A percentile compares a stretch with the other conserved stretches of the same genome.
phyloP scores from a whole-genome alignment of 2,113 vertebrate species.

The Heptranchias perlo region DNA sequence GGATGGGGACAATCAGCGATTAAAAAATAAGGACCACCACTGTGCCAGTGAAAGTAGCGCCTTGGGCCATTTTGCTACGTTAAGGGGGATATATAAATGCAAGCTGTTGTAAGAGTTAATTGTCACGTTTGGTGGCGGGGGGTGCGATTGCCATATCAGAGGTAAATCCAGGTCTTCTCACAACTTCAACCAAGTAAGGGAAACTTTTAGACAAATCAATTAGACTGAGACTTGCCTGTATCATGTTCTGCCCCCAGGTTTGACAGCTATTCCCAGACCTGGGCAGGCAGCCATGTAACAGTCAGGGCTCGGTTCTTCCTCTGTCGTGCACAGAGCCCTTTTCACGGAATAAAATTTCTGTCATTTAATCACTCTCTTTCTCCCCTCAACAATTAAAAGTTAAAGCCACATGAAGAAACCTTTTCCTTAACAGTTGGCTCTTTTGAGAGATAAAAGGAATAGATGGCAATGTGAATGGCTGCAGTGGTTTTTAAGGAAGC shows the following conservation, averaged over 20 bases:
- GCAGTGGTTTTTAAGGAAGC: not conserved
- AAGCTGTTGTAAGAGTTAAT: not conserved
- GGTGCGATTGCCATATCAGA: not conserved
- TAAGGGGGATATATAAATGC: not conserved
- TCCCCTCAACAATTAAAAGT: not conserved
- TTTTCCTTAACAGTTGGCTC: not conserved
- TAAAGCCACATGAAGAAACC: not conserved
- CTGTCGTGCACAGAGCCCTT: not conserved
- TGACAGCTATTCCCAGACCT: slow-evolving; percentile 31
- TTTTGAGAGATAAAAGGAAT: not conserved
- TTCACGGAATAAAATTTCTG: not conserved
- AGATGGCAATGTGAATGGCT: not conserved
- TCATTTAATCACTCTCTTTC: not conserved
- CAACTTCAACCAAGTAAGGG: slow-evolving; percentile 25
- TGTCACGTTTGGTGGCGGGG: not conserved
- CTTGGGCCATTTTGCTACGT: not conserved
- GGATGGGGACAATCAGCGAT: not conserved
- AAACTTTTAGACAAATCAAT: slow-evolving; percentile 29
- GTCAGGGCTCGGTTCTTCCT: not conserved
- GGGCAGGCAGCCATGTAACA: slow-evolving; percentile 23
- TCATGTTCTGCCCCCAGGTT: slow-evolving; percentile 19
- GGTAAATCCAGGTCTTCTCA: slow-evolving; percentile 9
- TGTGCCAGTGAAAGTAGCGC: not conserved
- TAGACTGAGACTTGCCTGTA: slow-evolving; percentile 34
- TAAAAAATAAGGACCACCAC: not conserved